A percentile compares a stretch with the other conserved stretches of the same genome.
These are phyloP conservation scores for Erethizon dorsatum DNA, from an alignment of 2,797 vertebrate species.

Conservation along the genomic window DNA sequence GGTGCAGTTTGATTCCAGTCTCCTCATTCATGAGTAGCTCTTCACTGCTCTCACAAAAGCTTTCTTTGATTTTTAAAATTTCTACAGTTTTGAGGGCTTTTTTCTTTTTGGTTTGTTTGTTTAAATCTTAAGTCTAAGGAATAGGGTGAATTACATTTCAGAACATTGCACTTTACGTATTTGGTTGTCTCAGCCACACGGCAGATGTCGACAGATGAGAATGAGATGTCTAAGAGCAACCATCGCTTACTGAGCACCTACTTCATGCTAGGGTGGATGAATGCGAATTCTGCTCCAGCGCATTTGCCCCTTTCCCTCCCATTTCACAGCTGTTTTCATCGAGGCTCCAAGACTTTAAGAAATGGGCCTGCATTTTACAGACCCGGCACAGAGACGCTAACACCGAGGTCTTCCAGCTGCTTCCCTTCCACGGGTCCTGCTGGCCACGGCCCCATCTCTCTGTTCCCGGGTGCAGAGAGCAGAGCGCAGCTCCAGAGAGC, in stretches of 20 bases:
- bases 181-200: background rate
- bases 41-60: background rate
- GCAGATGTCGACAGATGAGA: background rate
- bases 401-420: background rate
- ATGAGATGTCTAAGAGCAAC: background rate
- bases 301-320: background rate
- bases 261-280: background rate
- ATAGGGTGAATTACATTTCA: background rate
- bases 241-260: background rate
- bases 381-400: background rate
- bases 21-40: background rate
- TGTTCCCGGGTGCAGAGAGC: background rate
- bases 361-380: background rate
- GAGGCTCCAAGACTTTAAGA: constrained; percentile 12
- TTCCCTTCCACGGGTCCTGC: background rate
- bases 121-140: background rate
- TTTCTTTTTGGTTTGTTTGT: background rate
- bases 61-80: constrained; percentile 12
- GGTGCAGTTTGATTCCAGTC: background rate
- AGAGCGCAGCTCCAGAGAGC: background rate
- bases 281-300: background rate
- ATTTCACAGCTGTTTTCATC: background rate
- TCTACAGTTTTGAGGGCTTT: background rate
- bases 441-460: background rate
- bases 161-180: background rate